Base-by-base conservation (phyloP, 1,140 invertebrate genomes). In the Myzus persicae region DNA sequence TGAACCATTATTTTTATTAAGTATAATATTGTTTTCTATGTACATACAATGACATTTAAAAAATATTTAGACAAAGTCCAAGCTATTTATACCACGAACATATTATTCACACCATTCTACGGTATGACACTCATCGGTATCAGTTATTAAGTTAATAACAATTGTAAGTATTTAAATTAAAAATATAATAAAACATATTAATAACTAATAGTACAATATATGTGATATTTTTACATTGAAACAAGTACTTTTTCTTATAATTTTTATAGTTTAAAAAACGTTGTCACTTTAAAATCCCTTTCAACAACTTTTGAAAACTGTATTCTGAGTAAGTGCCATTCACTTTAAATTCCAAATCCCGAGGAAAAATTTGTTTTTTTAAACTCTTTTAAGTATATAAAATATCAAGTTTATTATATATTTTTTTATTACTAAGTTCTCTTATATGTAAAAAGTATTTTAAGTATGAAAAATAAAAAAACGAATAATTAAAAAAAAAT, bases 251-350 rank as follows among this genome's bases (percentile, higher is more conserved):
- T 31, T 88, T 88, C 36, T 14, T 46, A 22, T 48, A 44, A 88
- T 20, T 36, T 89, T 89, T 89, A 51, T 36, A 31, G n/a, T 54
- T 89, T 54, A 54, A 89, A 54, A 89, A 89, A 40, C 36, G 24
- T 54, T 54, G 88, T 36, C n/a, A 51, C 46, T 54, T 89, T 38
- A 89, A 38, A 51, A 89, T 26, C 26, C 24, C 8, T 38, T 51
- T 51, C n/a, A 89, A 48, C n/a, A 26, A 54, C 36, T 89, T 38
- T 89, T 89, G 36, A 89, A 89, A 54, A 89, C 18, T 1, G 2
- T 54, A 26, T 26, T 38, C 22, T n/a, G 20, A 26, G 8, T 38
- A 89, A 51, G 36, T 89, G 48, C 20, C 48, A 38, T 40, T 5
- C 14, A 54, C 9, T 54, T 51, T 51, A 0, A 89, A 51, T 1